Conservation (phyloP, 2,888 invertebrate genomes). For the Agrilus cyanescens region DNA sequence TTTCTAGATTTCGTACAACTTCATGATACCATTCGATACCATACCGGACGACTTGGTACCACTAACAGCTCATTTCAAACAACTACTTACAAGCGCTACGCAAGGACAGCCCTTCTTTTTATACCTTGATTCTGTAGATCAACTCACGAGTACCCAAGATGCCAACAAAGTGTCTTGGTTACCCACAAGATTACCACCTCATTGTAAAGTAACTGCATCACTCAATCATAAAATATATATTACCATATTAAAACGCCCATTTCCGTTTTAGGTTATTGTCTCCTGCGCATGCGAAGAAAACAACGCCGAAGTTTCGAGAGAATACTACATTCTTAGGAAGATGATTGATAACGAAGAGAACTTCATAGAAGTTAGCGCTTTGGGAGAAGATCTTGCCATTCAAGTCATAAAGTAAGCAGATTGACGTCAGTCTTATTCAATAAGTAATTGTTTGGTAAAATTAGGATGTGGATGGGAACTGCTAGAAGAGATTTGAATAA, state of each 20-base stretch:
- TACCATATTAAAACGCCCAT: not conserved
- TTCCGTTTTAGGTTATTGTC: conserved; percentile 60
- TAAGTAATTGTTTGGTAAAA: conserved; percentile 15
- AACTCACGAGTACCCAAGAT: conserved; percentile 86
- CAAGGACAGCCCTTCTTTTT: conserved; percentile 76
- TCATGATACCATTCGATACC: conserved; percentile 79
- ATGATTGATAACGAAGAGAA: conserved; percentile 84
- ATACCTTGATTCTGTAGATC: conserved; percentile 94
- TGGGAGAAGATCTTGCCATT: conserved; percentile 90
- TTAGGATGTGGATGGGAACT: conserved; percentile 83
- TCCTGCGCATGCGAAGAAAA: conserved; percentile 82
- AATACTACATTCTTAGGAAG: conserved; percentile 71
- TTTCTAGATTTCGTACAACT: conserved; percentile 78
- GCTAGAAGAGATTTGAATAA: conserved; percentile 80
- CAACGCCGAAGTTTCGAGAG: conserved; percentile 76
- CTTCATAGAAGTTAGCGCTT: conserved; percentile 78
- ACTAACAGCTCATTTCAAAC: conserved; percentile 90
- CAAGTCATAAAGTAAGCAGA: conserved; percentile 65
- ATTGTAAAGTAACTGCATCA: conserved; percentile 67
- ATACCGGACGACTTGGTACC: conserved; percentile 95
- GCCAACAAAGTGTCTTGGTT: conserved; percentile 95
- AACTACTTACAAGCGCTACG: conserved; percentile 72
- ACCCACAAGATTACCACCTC: conserved; percentile 75
- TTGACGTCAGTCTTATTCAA: not conserved
- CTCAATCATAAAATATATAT: not conserved